phyloP scores from a whole-genome alignment of 2,888 invertebrate genomes.

The Melinaea menophilus region DNA sequence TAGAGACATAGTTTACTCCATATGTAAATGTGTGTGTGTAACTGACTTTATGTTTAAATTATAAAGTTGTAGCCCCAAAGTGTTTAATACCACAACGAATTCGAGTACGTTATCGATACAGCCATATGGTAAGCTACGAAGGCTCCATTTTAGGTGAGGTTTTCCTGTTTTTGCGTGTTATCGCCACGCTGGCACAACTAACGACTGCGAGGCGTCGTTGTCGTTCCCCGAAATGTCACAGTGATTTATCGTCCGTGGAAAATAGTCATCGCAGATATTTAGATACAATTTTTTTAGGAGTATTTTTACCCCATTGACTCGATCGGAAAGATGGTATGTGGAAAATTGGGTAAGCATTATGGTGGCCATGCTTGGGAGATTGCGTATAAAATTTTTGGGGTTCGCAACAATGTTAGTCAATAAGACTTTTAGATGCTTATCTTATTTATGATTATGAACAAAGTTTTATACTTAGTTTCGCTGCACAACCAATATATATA shows the following conservation, averaged over 20 bases:
- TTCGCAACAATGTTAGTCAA: not conserved
- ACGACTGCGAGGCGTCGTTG: conserved; percentile 36
- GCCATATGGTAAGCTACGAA: conserved; percentile 18
- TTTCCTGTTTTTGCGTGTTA: conserved; percentile 41
- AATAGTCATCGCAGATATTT: conserved; percentile 40
- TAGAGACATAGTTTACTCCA: no score
- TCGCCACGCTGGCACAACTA: conserved; percentile 36
- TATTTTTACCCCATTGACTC: conserved; percentile 25
- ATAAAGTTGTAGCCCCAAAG: conserved; percentile 1
- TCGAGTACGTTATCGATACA: conserved; percentile 28
- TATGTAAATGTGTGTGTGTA: no score
- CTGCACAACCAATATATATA: no score
- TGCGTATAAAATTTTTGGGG: not conserved
- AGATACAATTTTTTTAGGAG: conserved; percentile 35
- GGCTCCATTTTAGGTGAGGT: conserved; percentile 30
- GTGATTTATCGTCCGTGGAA: conserved; percentile 59
- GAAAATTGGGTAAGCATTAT: conserved; percentile 30
- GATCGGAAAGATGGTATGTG: conserved; percentile 17
- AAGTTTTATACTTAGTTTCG: no score
- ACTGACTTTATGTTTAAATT: not conserved
- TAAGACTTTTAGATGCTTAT: no score
- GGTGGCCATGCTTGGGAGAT: conserved; percentile 16
- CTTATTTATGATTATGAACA: no score
- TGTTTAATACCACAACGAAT: conserved; percentile 8
- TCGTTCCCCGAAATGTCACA: conserved; percentile 51